Evolutionary conservation across 2,113 vertebrate genomes (phyloP).

Genomic region (Odontophorus gujanensis): DNA sequence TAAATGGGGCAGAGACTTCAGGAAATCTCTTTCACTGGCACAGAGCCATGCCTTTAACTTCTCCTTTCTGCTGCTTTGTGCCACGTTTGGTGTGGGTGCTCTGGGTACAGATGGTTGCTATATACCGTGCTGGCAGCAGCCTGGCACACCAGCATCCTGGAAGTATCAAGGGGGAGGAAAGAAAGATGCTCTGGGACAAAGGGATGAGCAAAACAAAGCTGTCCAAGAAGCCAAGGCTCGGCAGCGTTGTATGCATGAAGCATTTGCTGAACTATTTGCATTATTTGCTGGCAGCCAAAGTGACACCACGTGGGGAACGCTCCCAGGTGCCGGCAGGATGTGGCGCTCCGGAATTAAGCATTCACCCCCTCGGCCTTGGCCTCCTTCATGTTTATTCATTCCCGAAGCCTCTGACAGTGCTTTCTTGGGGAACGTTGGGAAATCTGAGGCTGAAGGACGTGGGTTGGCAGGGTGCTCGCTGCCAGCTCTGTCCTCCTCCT

Average conservation of each 20-base stretch:
- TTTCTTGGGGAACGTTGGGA: background rate
- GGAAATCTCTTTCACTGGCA: background rate
- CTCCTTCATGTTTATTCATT: constrained; percentile 26
- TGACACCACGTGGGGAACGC: background rate
- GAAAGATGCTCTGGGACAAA: background rate
- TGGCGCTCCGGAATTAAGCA: background rate
- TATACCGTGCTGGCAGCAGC: background rate
- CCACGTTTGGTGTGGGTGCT: background rate
- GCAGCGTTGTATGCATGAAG: background rate
- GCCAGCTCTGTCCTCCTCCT: background rate
- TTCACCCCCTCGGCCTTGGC: background rate
- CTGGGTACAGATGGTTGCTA: background rate
- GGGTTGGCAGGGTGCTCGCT: background rate
- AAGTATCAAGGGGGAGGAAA: background rate
- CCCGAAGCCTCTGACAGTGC: background rate
- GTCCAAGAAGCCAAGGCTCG: background rate
- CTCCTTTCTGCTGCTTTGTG: background rate
- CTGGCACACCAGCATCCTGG: background rate
- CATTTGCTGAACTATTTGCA: background rate
- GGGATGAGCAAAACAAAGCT: background rate
- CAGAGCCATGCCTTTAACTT: background rate
- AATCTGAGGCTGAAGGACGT: background rate
- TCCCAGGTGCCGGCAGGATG: background rate
- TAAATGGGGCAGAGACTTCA: background rate
- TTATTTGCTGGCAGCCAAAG: background rate